Percentiles rank a stretch among this genome's conserved stretches.
phyloP scores from a whole-genome alignment of 2,113 vertebrate genomes.

The Lates calcarifer region DNA sequence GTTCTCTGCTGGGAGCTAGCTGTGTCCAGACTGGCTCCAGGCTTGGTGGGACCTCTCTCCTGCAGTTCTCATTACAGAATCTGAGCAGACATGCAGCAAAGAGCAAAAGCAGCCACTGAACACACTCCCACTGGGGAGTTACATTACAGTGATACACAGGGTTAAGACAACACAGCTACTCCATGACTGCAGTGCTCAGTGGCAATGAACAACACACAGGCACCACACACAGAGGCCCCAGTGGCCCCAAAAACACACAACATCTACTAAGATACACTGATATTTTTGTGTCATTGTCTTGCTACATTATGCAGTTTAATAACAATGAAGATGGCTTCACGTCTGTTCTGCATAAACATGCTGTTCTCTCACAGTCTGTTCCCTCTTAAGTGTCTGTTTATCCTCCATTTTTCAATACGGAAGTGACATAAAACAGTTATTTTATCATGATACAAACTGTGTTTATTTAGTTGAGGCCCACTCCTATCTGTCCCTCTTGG shows the following conservation, averaged over 20 bases:
- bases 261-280: background rate
- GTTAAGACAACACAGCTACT: constrained; percentile 62
- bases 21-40: constrained; percentile 44
- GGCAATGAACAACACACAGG: constrained; percentile 16
- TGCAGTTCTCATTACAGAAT: constrained; percentile 69
- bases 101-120: constrained; percentile 50
- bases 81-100: constrained; percentile 51
- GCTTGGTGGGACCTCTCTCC: constrained; percentile 55
- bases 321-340: background rate
- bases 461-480: background rate
- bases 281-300: background rate
- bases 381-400: background rate
- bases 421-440: background rate
- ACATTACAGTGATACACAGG: constrained; percentile 51
- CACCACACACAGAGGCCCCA: constrained; percentile 6
- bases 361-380: constrained; percentile 14
- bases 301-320: background rate
- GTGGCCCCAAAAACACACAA: constrained; percentile 2
- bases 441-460: background rate
- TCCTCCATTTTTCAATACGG: background rate
- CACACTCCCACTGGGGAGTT: constrained; percentile 54
- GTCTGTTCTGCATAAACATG: constrained; percentile 29
- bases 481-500: constrained; percentile 7
- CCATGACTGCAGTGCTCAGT: constrained; percentile 45
- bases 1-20: constrained; percentile 36